Percentiles rank a stretch among this genome's conserved stretches.
These are phyloP conservation scores for Gymnothorax javanicus DNA, from an alignment of 2,797 vertebrate species.

Conservation along the genomic window DNA sequence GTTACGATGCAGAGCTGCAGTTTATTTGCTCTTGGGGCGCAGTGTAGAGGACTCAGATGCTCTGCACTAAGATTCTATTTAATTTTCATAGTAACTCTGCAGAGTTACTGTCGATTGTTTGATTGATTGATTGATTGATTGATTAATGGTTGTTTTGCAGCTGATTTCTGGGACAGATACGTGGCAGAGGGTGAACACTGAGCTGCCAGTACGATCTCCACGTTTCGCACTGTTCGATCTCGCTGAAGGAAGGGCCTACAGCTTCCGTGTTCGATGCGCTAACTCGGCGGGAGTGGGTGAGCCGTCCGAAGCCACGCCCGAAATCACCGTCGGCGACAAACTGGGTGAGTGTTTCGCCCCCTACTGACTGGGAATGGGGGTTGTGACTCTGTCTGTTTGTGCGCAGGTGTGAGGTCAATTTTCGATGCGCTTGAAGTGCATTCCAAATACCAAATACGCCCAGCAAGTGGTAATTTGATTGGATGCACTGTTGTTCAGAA, in stretches of 20 bases:
- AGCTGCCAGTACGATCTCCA: conserved; percentile 95
- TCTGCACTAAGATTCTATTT: too few species aligned
- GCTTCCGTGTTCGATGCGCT: conserved; percentile 92
- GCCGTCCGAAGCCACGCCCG: conserved; percentile 80
- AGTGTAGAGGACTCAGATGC: too few species aligned
- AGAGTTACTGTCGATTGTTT: too few species aligned
- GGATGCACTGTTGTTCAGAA: too few species aligned
- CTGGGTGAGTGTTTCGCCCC: conserved; percentile 76
- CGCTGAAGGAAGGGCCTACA: conserved; percentile 89
- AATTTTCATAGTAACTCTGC: too few species aligned
- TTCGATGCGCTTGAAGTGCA: not conserved
- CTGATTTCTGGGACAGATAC: conserved; percentile 82
- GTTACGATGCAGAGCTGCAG: not conserved
- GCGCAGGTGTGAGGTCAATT: too few species aligned
- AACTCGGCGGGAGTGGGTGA: conserved; percentile 94
- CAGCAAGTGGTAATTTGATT: too few species aligned
- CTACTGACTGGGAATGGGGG: not conserved
- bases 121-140: not conserved
- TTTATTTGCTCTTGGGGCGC: not conserved
- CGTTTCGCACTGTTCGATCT: conserved; percentile 96
- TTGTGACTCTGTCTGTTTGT: not conserved
- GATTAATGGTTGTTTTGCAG: conserved; percentile 62
- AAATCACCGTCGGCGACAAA: conserved; percentile 86
- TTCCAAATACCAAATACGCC: too few species aligned
- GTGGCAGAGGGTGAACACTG: conserved; percentile 95